phyloP scores from a whole-genome alignment of 2,888 invertebrate species.

The Dynastes maya region DNA sequence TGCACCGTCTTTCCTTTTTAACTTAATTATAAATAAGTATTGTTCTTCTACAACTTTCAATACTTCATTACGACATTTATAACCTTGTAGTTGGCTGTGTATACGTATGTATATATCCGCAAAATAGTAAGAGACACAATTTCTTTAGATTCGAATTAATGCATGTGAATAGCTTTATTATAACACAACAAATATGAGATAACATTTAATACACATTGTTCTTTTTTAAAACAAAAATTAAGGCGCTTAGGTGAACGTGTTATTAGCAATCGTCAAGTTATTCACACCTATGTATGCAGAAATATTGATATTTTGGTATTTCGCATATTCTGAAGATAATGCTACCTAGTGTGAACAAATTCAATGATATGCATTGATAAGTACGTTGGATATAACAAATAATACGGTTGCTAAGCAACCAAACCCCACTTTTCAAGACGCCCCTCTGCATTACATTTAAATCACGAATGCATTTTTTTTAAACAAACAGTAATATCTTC shows the following conservation, averaged over 20 bases:
- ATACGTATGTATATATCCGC: background rate
- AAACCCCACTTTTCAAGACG: conserved; percentile 26
- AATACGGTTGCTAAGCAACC: conserved; percentile 29
- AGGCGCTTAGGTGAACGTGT: background rate
- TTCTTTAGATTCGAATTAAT: background rate
- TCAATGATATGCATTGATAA: conserved; percentile 7
- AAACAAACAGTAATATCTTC: background rate
- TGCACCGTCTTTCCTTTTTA: background rate
- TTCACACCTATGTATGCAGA: background rate
- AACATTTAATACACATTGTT: background rate
- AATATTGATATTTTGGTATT: background rate
- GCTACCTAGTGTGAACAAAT: background rate
- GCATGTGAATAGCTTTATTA: background rate
- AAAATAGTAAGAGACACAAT: background rate
- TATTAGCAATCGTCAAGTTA: background rate
- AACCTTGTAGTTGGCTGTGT: conserved; percentile 5
- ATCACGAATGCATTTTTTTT: background rate
- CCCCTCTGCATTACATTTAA: conserved; percentile 21
- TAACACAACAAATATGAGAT: background rate
- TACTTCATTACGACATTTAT: conserved; percentile 20
- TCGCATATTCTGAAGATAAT: conserved; percentile 6
- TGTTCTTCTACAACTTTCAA: conserved; percentile 25
- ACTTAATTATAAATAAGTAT: conserved; percentile 3
- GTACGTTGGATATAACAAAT: background rate
- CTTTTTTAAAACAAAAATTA: background rate